Base-by-base conservation (phyloP, 2,113 vertebrate genomes). In the Piaya cayana region DNA sequence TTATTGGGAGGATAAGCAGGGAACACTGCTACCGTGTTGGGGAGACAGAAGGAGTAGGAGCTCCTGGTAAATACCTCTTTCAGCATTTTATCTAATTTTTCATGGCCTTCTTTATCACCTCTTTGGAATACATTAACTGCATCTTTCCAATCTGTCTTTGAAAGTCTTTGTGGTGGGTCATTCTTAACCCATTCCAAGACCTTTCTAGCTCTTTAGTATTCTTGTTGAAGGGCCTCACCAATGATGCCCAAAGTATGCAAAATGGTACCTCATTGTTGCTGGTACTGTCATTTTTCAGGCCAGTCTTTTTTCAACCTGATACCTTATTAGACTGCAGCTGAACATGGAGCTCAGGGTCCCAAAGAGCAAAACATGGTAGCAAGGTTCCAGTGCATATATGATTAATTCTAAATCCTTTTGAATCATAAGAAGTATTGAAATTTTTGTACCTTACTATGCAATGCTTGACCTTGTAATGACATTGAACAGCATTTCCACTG, bases 401-500 rank as follows among this genome's bases (percentile, higher is more conserved):
- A 52, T 76, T 71, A 12, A 62, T 72, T 82, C 50, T 69, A 6
- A 85, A 58, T n/a, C 19, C 6, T 58, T 86, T 56, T 76, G 65
- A 85, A 79, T 30, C 60, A 36, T 34, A 11, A 45, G 32, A 82
- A 39, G 39, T 37, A 45, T 37, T 89, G 49, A 65, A 29, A 8
- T 74, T 77, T 93, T 85, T 0, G 0, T 77, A 45, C 74, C 45
- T 82, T 63, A 36, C 64, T 67, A 27, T 67, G 36, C 29, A 39
- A 8, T 75, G 50, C 29, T 85, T 95, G 59, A 94, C 74, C 52
- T 80, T 92, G 71, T 52, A 81, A 47, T 86, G 76, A 74, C 72
- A 82, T 87, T 95, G 74, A 89, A 72, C 7, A 58, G 21, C 18
- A 37, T 86, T 94, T 90, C 22, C 2, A 2, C 37, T 42, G 26